Conservation (phyloP, 2,797 vertebrate species). For the Nothura maculosa region DNA sequence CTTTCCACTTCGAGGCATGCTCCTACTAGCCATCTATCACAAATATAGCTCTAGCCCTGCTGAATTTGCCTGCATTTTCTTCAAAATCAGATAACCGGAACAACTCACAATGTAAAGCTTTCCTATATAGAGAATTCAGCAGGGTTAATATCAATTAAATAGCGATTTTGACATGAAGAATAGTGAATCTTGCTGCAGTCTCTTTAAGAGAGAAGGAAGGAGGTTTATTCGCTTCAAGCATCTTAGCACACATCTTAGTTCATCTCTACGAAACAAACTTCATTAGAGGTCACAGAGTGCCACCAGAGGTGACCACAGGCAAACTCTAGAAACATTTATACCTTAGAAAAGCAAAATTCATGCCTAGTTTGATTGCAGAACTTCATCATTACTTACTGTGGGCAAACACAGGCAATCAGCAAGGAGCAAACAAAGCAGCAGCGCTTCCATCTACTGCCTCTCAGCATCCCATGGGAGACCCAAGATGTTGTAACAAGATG, state of each 20-base stretch:
- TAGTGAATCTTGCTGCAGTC: not conserved
- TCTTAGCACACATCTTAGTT: not conserved
- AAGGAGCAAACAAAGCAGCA: not conserved
- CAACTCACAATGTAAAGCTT: not conserved
- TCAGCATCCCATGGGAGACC: not conserved
- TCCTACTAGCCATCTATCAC: not conserved
- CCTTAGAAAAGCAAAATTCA: not conserved
- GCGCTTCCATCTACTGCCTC: not conserved
- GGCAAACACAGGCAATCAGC: not conserved
- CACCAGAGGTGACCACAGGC: not conserved
- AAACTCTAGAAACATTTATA: not conserved
- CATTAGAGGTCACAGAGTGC: not conserved
- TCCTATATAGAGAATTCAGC: not conserved
- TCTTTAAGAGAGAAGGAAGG: not conserved
- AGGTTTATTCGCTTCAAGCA: not conserved
- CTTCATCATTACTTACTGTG: not conserved
- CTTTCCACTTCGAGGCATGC: not conserved
- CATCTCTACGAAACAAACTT: not conserved
- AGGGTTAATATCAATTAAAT: not conserved
- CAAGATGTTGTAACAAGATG: not conserved
- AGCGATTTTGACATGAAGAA: not conserved
- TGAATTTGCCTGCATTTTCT: not conserved
- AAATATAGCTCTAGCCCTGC: not conserved
- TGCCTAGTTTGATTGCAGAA: not conserved
- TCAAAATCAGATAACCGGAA: not conserved